Evolutionary conservation across 2,797 vertebrate species (phyloP), one percentile per base, ranked within the genome.

Genomic region (Aeoliscus strigatus): DNA sequence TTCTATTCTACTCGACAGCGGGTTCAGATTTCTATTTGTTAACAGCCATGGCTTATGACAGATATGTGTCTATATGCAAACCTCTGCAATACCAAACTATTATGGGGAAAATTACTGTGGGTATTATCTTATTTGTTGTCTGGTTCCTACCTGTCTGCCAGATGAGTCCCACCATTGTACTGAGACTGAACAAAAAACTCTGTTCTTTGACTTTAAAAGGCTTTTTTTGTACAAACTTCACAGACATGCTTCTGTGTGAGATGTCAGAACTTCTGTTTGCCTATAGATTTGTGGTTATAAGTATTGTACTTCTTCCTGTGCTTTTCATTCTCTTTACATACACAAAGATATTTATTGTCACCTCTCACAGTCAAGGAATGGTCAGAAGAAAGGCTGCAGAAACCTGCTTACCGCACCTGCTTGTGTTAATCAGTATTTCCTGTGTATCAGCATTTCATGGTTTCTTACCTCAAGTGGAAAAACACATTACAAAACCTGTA

Each of bases 31-130:
- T 55, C 9, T 21, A 46, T 1, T 28, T 62, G 14, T 30, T 62
- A 32, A 15, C 39, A n/a, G 52, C 39, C 6, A 60, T 64, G 58
- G 45, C 52, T 9, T 45, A 54, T 27, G 61, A 60, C 24, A 30
- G 44, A 26, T 60, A 41, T 9, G 51, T 47, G 28, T 52, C 57
- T 6, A 51, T 61, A 14, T 54, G 49, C 35, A 62, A 45, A 29
- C 53, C 50, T 30, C 26, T 59, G 17, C 44, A 51, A 24, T 51
- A 65, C 12, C 5, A 32, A 6, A 51, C n/a, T 4, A 38, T 47
- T 8, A 34, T 54, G 32, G 36, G 12, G 15, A 34, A 27, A 14
- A 25, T 13, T 4, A 39, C 14, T 5, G 52, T 67, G 4, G 33
- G 5, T 13, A 21, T 39, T 7, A 3, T 57, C 1, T 26, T 67